Evolutionary conservation across 2,797 vertebrate species (phyloP), one percentile per base, ranked within the genome.

Genomic region (Myotis pilosus): DNA sequence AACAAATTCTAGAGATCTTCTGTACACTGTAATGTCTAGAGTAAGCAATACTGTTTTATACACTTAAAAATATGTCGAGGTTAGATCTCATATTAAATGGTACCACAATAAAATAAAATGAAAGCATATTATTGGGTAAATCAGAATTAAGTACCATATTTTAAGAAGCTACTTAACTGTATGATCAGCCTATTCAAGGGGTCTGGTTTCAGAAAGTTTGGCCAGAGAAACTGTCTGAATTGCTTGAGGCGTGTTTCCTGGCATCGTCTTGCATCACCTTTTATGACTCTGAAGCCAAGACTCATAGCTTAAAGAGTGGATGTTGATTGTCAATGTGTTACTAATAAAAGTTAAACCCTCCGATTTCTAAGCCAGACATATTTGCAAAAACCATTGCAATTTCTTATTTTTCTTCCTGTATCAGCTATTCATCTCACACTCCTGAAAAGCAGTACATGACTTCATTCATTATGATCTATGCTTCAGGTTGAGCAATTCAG

Each of bases 311-410:
- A 64, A 89, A 95, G 69, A 90, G 55, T 55, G 86, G 3, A 96
- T 92, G 36, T 51, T 68, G 96, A 92, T 93, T 97, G 97, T 95
- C 90, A 95, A 78, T 96, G 91, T 97, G 68, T 89, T 95, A 87
- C 19, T 96, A 96, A 94, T 97, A 71, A 97, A 97, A 94, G 60
- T 51, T 88, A 97, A 95, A 60, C 80, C 75, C 94, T 93, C 91
- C 91, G 92, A 95, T 86, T 93, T 96, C 85, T 68, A 94, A 97
- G 97, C 96, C 95, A 97, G 97, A 89, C 78, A 74, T 95, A 96
- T 95, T 44, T 93, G 87, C 84, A 97, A 97, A 96, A 96, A 51
- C 64, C 92, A 95, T 78, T 93, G 78, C 87, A 82, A 57, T 81
- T 93, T 91, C 83, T 97, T 96, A 55, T 91, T 96, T 96, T 93